Conservation (phyloP, 1,140 invertebrate genomes). For the Leptinotarsa undecemlineata region DNA sequence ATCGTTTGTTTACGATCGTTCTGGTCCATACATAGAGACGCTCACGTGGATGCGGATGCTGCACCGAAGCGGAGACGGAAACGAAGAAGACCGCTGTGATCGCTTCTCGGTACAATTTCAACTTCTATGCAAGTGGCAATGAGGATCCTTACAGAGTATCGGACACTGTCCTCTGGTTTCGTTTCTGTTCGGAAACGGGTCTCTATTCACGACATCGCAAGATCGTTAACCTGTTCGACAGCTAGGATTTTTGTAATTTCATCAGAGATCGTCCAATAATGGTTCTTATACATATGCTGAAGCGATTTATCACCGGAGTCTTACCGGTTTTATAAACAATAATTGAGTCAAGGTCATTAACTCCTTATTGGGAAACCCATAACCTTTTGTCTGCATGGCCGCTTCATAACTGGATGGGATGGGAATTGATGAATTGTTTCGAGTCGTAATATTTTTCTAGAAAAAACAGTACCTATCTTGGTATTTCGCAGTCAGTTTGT, state of each 20-base stretch:
- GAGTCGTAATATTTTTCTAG: too few relatives aligned
- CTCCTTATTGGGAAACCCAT: neutral
- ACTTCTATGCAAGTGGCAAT: too few relatives aligned
- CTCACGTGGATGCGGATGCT: conserved; percentile 8
- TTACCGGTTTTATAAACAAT: conserved; percentile 17
- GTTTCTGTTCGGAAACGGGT: neutral
- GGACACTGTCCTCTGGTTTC: neutral
- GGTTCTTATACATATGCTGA: neutral
- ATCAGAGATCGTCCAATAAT: conserved; percentile 7
- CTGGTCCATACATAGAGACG: conserved; percentile 7
- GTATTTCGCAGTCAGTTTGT: too few relatives aligned
- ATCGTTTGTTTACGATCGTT: conserved; percentile 16
- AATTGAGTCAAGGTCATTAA: conserved; percentile 12
- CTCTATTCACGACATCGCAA: neutral
- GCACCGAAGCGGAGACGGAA: neutral
- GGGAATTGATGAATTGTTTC: too few relatives aligned
- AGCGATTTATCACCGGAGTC: neutral
- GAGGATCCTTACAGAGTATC: neutral
- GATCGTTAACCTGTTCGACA: conserved; percentile 19
- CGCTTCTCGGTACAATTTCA: too few relatives aligned
- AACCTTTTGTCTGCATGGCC: neutral
- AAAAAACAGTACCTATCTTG: too few relatives aligned
- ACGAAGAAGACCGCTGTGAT: neutral
- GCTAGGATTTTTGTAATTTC: conserved; percentile 11
- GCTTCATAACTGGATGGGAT: too few relatives aligned